Evolutionary conservation across 2,888 invertebrate species (phyloP).

Genomic region (Nomada flava): DNA sequence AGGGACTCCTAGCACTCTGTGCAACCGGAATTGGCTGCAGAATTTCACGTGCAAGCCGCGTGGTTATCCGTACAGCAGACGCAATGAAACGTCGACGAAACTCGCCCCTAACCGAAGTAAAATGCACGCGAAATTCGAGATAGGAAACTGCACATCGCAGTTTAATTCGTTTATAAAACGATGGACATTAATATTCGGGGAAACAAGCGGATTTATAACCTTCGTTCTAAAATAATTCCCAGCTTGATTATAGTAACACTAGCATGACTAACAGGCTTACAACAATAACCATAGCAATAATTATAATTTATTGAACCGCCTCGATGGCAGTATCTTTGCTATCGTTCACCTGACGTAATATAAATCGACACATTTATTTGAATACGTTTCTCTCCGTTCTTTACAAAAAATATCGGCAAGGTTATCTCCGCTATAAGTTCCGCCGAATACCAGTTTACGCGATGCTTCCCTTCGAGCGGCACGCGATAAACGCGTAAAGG

Average conservation of each 20-base stretch:
- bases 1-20: background rate
- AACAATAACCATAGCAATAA: too few relatives aligned
- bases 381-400: background rate
- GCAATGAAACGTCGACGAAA: constrained; percentile 6
- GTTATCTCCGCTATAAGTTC: constrained; percentile 45
- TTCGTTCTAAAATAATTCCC: too few relatives aligned
- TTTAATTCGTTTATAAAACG: background rate
- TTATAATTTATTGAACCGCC: too few relatives aligned
- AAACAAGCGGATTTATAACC: too few relatives aligned
- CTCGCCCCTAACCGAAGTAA: background rate
- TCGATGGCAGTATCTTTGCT: too few relatives aligned
- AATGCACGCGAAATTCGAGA: background rate
- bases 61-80: background rate
- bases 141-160: background rate
- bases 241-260: too few relatives aligned
- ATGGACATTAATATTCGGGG: too few relatives aligned
- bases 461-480: constrained; percentile 4
- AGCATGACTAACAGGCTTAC: too few relatives aligned
- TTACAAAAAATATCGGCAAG: background rate
- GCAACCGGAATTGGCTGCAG: constrained; percentile 10
- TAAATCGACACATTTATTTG: too few relatives aligned
- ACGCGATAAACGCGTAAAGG: constrained; percentile 3
- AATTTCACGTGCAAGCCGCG: constrained; percentile 17
- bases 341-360: too few relatives aligned
- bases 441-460: constrained; percentile 3